Evolutionary conservation across 2,797 vertebrate species (phyloP), one percentile per base, ranked within the genome.

Genomic region (Chaunax sp.): DNA sequence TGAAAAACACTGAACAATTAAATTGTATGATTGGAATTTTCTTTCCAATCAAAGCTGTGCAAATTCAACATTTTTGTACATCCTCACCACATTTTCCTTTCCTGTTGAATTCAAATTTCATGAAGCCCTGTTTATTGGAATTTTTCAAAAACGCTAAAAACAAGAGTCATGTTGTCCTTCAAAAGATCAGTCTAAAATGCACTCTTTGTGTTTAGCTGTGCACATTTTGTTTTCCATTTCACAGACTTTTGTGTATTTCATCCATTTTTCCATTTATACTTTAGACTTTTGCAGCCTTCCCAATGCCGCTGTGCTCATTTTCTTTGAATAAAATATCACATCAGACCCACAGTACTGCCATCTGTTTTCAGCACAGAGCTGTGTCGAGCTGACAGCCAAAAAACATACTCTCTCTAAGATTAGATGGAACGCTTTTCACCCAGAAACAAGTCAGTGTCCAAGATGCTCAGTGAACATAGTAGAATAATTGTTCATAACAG

Each of bases 121-220:
- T 14, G 3, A 58, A 46, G 3, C 41, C 12, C 14, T 38, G 11
- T 3, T 0, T 40, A 1, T 26, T 57, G 28, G 18, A 0, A 53
- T 51, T 33, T 47, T 53, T 16, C 49, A 71, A 22, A 58, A 37
- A 33, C 41, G n/a, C n/a, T n/a, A n/a, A n/a, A 62, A 33, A 37
- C 20, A 55, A 26, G 44, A 69, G 44, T 74, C 64, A 74, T 69
- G 75, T 69, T 53, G 6, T 50, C 19, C 30, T 6, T 11, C 6
- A 35, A 35, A 23, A 22, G 37, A n/a, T 38, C 60, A 20, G 6
- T 35, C 6, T 35, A 35, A 30, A 35, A 10, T 20, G 20, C 26
- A 20, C 18, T 44, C 18, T 56, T 11, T 11, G 14, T 63, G 13
- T 55, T 41, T 3, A 3, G 10, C 19, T 41, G 9, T 65, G 13